These are phyloP conservation scores for Cataglyphis cursor DNA, from an alignment of 2,888 invertebrate genomes.

Conservation along the genomic window DNA sequence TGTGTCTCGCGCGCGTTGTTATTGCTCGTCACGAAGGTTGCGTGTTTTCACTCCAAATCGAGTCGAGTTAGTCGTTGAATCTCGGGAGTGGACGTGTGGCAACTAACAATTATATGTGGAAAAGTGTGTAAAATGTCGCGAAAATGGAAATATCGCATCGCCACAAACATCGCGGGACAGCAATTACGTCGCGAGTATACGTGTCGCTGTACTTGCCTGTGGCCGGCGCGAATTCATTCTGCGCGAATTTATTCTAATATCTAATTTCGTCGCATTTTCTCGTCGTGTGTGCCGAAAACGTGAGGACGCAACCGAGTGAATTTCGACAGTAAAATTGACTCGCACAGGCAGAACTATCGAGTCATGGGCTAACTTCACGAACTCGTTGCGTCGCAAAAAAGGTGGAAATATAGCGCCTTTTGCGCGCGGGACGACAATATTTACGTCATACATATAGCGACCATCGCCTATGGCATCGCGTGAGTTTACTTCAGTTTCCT, in stretches of 20 bases:
- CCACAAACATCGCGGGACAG: background rate
- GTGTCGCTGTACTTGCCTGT: background rate
- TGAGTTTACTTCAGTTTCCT: background rate
- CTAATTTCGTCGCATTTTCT: background rate
- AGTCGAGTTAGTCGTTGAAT: background rate
- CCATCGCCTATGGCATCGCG: background rate
- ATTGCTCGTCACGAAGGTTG: background rate
- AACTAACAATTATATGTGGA: background rate
- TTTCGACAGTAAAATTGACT: background rate
- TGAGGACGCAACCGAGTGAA: background rate
- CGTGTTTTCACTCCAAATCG: background rate
- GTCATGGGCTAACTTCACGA: background rate
- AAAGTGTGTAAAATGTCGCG: background rate
- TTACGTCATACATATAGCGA: background rate
- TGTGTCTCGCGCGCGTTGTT: background rate
- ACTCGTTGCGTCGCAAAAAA: background rate
- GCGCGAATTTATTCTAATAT: background rate
- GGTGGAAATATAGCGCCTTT: background rate
- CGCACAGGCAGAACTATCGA: background rate
- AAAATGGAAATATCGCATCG: background rate
- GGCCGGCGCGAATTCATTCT: background rate
- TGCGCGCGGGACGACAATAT: background rate
- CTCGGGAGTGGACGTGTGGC: background rate
- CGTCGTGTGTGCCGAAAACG: background rate
- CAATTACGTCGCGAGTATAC: no score